These are phyloP conservation scores for Coluber constrictor DNA, from an alignment of 2,797 vertebrate genomes.

Conservation along the genomic window DNA sequence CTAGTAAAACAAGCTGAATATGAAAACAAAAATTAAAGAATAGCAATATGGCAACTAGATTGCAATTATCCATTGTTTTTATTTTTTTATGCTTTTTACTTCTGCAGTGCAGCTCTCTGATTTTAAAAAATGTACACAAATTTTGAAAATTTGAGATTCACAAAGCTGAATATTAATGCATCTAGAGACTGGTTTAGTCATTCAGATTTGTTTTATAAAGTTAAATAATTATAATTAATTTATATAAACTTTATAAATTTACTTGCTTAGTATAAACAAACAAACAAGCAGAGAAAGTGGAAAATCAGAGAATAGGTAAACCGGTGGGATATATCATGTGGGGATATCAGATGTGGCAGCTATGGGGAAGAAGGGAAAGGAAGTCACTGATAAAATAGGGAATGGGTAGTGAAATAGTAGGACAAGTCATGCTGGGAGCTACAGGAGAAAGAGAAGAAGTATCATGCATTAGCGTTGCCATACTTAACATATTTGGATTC, in stretches of 20 bases:
- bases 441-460: not conserved
- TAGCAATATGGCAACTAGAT: not conserved
- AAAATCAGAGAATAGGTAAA: not conserved
- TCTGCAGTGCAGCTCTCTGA: not conserved
- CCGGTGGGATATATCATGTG: not conserved
- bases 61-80: not conserved
- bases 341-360: not conserved
- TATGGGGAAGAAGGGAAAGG: not conserved
- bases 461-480: not conserved
- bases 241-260: not conserved
- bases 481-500: not conserved
- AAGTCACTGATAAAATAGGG: not conserved
- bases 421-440: not conserved
- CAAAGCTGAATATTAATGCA: conserved; percentile 33
- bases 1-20: not conserved
- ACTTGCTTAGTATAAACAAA: not conserved
- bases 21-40: not conserved
- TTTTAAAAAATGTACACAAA: not conserved
- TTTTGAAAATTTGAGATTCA: conserved; percentile 25
- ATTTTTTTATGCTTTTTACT: not conserved
- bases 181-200: conserved; percentile 16
- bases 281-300: not conserved
- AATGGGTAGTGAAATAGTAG: not conserved
- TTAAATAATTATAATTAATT: not conserved
- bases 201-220: conserved; percentile 4